Percentiles rank a stretch among this genome's conserved stretches.
phyloP scores from a whole-genome alignment of 2,888 invertebrate genomes.

The Ophion ventricosus region DNA sequence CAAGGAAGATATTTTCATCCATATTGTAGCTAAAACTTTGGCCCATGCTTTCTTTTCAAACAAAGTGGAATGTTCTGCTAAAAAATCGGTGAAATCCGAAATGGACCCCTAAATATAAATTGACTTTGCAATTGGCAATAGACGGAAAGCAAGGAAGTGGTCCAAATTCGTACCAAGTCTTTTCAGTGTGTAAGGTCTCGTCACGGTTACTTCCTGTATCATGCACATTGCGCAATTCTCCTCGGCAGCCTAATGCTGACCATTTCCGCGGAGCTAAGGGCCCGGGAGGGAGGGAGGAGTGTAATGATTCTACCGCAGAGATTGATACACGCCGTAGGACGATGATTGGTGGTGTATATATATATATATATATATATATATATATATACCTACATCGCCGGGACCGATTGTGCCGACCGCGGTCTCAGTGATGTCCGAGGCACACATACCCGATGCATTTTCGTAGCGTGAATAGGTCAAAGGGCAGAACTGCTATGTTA shows the following conservation, averaged over 20 bases:
- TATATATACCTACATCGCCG: constrained; percentile 49
- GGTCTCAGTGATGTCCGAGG: constrained; percentile 78
- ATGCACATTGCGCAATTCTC: constrained; percentile 59
- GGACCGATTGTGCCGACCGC: constrained; percentile 75
- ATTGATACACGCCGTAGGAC: constrained; percentile 79
- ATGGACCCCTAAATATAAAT: background rate
- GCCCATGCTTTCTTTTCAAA: too few relatives aligned
- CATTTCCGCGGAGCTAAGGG: constrained; percentile 67
- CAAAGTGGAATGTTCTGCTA: too few relatives aligned
- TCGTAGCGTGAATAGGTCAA: constrained; percentile 72
- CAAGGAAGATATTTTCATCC: too few relatives aligned
- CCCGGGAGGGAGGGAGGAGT: constrained; percentile 60
- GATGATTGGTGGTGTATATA: constrained; percentile 70
- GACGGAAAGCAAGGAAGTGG: background rate
- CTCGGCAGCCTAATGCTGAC: constrained; percentile 71
- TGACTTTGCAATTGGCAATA: background rate
- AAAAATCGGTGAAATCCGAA: background rate
- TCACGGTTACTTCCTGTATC: constrained; percentile 57
- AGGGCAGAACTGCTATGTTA: constrained; percentile 80
- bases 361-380: constrained; percentile 54
- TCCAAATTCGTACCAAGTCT: constrained; percentile 12
- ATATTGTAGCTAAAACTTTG: too few relatives aligned
- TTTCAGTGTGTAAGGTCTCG: constrained; percentile 50
- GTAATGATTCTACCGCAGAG: constrained; percentile 79
- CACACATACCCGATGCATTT: constrained; percentile 70